These are phyloP conservation scores for Cherax destructor DNA, from an alignment of 1,140 invertebrate species.

Conservation along the genomic window DNA sequence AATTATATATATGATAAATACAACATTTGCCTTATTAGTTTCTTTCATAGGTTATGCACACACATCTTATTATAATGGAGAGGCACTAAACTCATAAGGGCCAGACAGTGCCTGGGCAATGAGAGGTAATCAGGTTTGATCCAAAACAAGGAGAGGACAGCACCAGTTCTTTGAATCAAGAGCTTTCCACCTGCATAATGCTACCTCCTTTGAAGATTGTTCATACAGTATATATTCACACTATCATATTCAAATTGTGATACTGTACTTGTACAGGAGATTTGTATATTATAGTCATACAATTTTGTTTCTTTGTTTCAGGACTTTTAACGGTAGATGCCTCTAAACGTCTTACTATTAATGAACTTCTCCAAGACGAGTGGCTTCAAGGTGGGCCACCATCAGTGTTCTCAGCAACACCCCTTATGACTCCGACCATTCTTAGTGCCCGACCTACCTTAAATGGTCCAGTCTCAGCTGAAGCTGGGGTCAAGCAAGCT, in stretches of 20 bases:
- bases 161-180: too few species aligned
- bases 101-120: too few species aligned
- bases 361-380: slow-evolving; percentile 80
- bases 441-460: slow-evolving; percentile 73
- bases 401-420: slow-evolving; percentile 76
- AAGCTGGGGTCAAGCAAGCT: slow-evolving; percentile 79
- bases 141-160: too few species aligned
- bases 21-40: too few species aligned
- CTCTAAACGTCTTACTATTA: slow-evolving; percentile 82
- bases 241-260: slow-evolving; percentile 5
- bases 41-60: too few species aligned
- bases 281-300: background rate
- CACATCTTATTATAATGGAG: too few species aligned
- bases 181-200: too few species aligned
- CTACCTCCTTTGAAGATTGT: too few species aligned
- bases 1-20: too few species aligned
- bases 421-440: slow-evolving; percentile 80
- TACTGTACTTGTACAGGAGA: background rate
- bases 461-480: slow-evolving; percentile 73
- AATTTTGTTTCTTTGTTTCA: slow-evolving; percentile 74
- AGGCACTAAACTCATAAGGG: too few species aligned
- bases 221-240: too few species aligned
- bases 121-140: too few species aligned
- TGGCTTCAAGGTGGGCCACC: slow-evolving; percentile 80
- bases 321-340: slow-evolving; percentile 87